These are phyloP conservation scores for Tyto alba DNA, from an alignment of 2,113 vertebrate species.

Conservation along the genomic window DNA sequence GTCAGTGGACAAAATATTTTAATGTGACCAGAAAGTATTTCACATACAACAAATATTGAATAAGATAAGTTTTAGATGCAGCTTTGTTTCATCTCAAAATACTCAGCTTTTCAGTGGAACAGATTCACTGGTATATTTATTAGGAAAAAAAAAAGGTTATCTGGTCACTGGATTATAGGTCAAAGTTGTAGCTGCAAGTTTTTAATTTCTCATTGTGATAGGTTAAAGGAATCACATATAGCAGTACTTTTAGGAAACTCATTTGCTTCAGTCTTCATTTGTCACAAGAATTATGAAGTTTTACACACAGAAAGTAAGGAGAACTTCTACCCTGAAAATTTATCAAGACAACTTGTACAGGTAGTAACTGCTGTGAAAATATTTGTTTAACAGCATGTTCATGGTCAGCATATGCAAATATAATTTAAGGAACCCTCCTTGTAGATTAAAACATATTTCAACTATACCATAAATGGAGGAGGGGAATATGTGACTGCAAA, in stretches of 20 bases:
- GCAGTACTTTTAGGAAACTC: background rate
- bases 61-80: background rate
- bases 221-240: background rate
- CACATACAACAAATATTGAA: background rate
- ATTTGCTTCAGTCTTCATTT: background rate
- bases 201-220: background rate
- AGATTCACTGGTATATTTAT: background rate
- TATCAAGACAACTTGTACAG: background rate
- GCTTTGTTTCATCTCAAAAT: background rate
- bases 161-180: background rate
- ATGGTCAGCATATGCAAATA: background rate
- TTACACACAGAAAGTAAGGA: background rate
- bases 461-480: background rate
- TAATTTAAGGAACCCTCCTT: background rate
- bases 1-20: background rate
- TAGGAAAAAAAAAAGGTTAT: background rate
- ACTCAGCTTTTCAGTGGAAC: background rate
- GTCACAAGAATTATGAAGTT: background rate
- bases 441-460: background rate
- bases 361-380: background rate
- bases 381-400: background rate
- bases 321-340: background rate
- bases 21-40: background rate
- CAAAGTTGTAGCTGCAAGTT: background rate
- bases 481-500: background rate